These are phyloP conservation scores for Bryconaethiops microstoma DNA, from an alignment of 2,797 vertebrate species.

Conservation along the genomic window DNA sequence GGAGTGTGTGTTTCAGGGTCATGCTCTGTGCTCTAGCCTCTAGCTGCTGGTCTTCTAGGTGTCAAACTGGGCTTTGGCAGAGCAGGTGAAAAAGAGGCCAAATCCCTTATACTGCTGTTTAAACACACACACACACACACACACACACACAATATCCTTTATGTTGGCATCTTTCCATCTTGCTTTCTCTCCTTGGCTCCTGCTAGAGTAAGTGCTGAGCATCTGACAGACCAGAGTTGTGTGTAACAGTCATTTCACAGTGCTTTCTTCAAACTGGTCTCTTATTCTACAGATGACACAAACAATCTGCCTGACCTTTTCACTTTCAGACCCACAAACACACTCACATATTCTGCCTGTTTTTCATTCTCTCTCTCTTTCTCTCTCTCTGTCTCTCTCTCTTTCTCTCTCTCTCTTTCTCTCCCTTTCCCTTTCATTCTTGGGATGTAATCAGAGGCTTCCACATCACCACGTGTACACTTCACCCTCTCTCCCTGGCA, in stretches of 20 bases:
- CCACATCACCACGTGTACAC: background rate
- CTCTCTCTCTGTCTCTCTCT: constrained; percentile 1
- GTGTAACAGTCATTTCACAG: constrained; percentile 37
- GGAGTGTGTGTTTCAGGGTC: constrained; percentile 32
- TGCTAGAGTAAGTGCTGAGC: constrained; percentile 16
- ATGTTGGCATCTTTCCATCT: background rate
- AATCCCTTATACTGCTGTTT: constrained; percentile 21
- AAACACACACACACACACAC: constrained; percentile 3
- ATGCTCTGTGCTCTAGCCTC: constrained; percentile 35
- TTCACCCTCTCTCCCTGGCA: background rate
- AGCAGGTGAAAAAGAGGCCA: constrained; percentile 41
- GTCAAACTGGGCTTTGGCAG: constrained; percentile 46
- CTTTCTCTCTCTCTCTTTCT: background rate
- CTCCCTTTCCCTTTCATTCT: background rate
- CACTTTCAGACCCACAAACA: constrained; percentile 45
- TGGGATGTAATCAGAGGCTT: background rate
- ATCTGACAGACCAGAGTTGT: constrained; percentile 26
- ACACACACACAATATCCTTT: constrained; percentile 14
- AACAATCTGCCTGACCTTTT: constrained; percentile 33
- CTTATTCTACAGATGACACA: background rate
- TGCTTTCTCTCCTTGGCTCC: constrained; percentile 13
- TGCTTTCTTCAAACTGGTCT: background rate
- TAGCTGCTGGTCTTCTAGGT: constrained; percentile 30
- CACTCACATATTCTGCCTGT: background rate
- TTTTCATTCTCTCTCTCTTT: background rate